Percentiles rank a stretch among this genome's conserved stretches.
Conservation (phyloP, 2,113 vertebrate species). For the Psophia crepitans region DNA sequence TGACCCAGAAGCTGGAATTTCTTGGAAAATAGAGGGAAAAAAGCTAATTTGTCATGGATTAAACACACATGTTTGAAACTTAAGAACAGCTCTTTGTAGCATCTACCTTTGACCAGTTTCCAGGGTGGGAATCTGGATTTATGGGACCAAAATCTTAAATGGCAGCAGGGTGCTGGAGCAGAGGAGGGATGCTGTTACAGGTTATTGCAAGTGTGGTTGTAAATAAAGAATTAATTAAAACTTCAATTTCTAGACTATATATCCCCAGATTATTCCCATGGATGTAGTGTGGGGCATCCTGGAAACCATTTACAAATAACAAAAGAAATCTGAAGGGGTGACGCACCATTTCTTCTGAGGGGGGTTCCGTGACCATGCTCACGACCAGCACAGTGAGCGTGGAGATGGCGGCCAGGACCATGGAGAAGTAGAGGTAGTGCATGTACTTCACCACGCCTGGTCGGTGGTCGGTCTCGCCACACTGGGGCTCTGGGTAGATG, state of each 20-base stretch:
- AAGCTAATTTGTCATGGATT: neutral
- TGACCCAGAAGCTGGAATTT: conserved; percentile 24
- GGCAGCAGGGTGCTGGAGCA: neutral
- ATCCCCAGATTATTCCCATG: neutral
- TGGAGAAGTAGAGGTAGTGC: conserved; percentile 95
- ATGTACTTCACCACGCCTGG: conserved; percentile 82
- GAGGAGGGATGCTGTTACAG: neutral
- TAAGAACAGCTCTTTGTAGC: neutral
- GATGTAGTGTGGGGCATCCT: fast-evolving
- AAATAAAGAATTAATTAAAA: neutral
- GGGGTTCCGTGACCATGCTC: conserved; percentile 82
- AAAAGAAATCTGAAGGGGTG: neutral
- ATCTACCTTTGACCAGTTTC: neutral
- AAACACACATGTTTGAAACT: neutral
- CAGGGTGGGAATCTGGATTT: neutral
- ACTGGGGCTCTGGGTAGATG: conserved; percentile 82
- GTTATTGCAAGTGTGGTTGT: neutral
- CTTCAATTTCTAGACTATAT: neutral
- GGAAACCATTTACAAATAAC: neutral
- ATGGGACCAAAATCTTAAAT: neutral
- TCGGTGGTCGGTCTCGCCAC: conserved; percentile 80
- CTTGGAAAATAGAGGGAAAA: conserved; percentile 3
- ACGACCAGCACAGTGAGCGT: conserved; percentile 72
- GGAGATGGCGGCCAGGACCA: conserved; percentile 80
- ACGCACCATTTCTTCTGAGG: conserved; percentile 75